Percentiles rank a stretch among this genome's conserved stretches.
Evolutionary conservation across 2,113 vertebrate genomes (phyloP).

Genomic region (Xiphorhynchus elegans): DNA sequence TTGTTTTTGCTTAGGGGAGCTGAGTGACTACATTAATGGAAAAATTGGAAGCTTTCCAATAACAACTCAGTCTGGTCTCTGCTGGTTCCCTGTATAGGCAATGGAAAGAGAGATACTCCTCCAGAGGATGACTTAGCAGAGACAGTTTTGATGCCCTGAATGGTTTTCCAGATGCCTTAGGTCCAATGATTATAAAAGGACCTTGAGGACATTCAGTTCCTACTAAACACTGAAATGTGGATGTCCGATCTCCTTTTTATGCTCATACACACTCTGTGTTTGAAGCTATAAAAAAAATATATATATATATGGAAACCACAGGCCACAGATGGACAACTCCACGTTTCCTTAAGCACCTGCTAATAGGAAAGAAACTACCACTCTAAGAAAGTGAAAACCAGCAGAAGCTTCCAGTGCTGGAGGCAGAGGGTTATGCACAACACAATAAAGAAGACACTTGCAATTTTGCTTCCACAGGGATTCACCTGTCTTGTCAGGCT

Average conservation of each 20-base stretch:
- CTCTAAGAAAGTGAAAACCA: background rate
- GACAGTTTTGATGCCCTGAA: background rate
- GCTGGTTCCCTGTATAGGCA: background rate
- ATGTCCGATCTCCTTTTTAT: background rate
- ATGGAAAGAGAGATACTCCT: background rate
- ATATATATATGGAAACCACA: background rate
- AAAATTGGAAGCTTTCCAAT: background rate
- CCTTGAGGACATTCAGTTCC: background rate
- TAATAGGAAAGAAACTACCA: background rate
- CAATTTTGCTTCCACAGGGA: background rate
- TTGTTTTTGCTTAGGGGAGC: slow-evolving; percentile 8
- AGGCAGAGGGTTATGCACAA: background rate
- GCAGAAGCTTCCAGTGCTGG: background rate
- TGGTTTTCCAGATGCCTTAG: background rate
- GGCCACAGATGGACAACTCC: background rate
- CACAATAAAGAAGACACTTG: background rate
- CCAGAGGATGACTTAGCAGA: background rate
- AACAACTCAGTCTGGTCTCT: background rate
- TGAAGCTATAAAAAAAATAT: background rate
- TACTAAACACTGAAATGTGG: background rate
- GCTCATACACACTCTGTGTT: background rate
- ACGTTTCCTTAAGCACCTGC: background rate
- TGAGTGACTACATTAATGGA: background rate
- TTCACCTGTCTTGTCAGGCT: background rate
- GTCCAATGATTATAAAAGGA: background rate